Evolutionary conservation across 2,113 vertebrate species (phyloP).

Genomic region (Callipepla californica): DNA sequence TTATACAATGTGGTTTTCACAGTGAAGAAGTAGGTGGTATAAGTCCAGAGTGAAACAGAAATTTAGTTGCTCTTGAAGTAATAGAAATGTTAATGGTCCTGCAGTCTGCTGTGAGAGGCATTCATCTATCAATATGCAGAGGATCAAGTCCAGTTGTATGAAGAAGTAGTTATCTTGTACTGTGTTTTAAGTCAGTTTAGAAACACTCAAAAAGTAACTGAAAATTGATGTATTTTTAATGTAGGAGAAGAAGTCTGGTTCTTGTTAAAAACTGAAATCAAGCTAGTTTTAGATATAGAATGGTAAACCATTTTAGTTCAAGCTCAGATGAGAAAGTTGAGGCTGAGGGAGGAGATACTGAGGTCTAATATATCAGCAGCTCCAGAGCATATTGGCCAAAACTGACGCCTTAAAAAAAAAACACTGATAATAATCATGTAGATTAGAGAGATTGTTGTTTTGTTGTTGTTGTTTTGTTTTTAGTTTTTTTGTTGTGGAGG

Average conservation of each 20-base stretch:
- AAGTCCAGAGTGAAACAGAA: neutral
- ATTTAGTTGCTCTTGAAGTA: neutral
- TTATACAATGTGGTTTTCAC: neutral
- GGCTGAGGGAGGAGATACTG: neutral
- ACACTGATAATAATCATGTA: too few species aligned
- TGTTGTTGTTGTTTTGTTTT: too few species aligned
- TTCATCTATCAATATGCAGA: neutral
- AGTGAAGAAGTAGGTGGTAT: neutral
- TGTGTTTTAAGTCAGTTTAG: neutral
- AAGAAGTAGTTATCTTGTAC: neutral
- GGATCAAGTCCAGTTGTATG: neutral
- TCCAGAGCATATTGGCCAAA: neutral
- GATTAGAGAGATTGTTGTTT: too few species aligned
- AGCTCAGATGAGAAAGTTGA: neutral
- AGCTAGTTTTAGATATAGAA: neutral
- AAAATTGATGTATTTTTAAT: neutral
- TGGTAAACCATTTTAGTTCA: neutral
- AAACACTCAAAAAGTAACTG: neutral
- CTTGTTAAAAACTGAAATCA: neutral
- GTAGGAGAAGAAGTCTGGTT: neutral
- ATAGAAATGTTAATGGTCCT: neutral
- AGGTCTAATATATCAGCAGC: neutral
- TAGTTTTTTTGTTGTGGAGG: too few species aligned
- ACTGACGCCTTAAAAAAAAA: neutral
- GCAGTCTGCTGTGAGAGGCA: neutral